Conservation (phyloP, 2,888 invertebrate genomes). For the Sabatieria punctata region DNA sequence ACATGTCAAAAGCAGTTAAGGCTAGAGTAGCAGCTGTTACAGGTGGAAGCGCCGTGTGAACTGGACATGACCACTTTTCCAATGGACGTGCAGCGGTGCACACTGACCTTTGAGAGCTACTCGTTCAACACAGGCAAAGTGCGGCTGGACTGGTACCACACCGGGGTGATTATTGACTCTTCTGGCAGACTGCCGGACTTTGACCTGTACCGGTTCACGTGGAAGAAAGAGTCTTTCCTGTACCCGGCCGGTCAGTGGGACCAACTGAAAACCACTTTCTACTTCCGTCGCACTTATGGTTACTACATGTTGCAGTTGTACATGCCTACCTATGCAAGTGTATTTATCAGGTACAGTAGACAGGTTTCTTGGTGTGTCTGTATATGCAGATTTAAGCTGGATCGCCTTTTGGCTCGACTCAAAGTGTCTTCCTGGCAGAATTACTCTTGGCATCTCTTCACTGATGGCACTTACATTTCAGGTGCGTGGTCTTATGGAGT, state of each 20-base stretch:
- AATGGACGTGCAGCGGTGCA: no score
- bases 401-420: conserved; percentile 15
- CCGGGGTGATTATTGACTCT: no score
- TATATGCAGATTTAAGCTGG: conserved; percentile 13
- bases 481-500: no score
- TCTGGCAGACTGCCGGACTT: no score
- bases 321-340: conserved; percentile 12
- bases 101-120: no score
- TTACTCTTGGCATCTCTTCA: conserved; percentile 11
- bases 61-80: no score
- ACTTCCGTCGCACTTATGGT: conserved; percentile 11
- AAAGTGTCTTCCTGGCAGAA: conserved; percentile 13
- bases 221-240: conserved; percentile 12
- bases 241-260: conserved; percentile 15
- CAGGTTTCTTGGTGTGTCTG: no score
- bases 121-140: no score
- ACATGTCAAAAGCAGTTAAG: no score
- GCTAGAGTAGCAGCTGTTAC: no score
- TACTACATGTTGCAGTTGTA: conserved; percentile 13
- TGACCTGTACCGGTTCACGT: conserved; percentile 13
- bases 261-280: conserved; percentile 10
- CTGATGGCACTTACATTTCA: conserved; percentile 14
- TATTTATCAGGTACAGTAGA: conserved; percentile 10
- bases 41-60: no score
- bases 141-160: no score